Evolutionary conservation across 2,797 vertebrate genomes (phyloP).

Genomic region (Mastacembelus armatus): DNA sequence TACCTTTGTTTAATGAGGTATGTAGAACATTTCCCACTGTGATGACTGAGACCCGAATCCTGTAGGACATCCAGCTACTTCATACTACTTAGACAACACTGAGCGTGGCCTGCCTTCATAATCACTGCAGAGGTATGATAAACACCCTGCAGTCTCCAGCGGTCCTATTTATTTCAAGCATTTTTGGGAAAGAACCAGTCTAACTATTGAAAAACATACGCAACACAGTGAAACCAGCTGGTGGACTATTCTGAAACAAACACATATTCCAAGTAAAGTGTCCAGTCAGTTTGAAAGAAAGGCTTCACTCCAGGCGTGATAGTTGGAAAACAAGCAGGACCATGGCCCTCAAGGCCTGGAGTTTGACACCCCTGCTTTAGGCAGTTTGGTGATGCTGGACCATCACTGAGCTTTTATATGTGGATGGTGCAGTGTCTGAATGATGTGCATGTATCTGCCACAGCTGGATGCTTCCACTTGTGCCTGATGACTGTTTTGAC

Average conservation of each 20-base stretch:
- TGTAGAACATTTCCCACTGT: constrained; percentile 29
- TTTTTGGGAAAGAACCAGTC: constrained; percentile 49
- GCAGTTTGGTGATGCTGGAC: constrained; percentile 44
- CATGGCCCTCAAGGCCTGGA: no score
- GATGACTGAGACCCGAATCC: constrained; percentile 34
- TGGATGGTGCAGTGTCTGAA: constrained; percentile 43
- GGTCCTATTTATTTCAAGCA: constrained; percentile 55
- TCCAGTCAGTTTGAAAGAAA: constrained; percentile 70
- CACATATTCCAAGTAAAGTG: constrained; percentile 47
- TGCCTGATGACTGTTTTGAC: constrained; percentile 77
- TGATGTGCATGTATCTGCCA: constrained; percentile 62
- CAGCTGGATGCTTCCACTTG: constrained; percentile 72
- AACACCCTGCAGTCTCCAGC: constrained; percentile 57
- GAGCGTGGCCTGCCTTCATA: constrained; percentile 16
- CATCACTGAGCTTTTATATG: constrained; percentile 37
- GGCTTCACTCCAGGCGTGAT: no score
- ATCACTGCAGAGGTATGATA: constrained; percentile 49
- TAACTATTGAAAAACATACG: constrained; percentile 28
- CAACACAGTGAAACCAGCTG: not conserved
- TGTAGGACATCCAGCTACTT: constrained; percentile 34
- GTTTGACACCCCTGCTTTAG: no score
- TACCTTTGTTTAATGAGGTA: constrained; percentile 42
- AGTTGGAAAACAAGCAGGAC: no score
- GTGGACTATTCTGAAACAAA: constrained; percentile 28
- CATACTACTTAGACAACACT: constrained; percentile 21